Base-by-base conservation (phyloP, 2,888 invertebrate species). In the Dyspetes luteomarginatus region DNA sequence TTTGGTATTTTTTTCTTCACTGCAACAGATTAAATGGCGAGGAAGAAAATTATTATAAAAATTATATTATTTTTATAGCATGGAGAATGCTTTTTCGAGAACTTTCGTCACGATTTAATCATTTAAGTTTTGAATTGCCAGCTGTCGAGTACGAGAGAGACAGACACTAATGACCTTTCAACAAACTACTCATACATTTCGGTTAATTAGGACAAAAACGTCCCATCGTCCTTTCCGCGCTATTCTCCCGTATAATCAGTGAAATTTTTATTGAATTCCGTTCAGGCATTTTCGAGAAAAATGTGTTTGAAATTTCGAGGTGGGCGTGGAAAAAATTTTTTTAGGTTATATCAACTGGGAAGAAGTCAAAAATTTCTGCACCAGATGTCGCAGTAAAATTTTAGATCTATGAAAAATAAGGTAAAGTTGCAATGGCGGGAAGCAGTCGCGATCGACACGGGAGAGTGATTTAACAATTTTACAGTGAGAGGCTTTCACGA, bases 401-500 rank as follows among this genome's bases (percentile, higher is more conserved):
- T 1, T 15, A 7, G 30, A 56, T 17, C 9, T 45, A 15, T 15
- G 3, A 1, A 5, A 45, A 15, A 17, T 45, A 15, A 45, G 15
- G 15, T 15, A 0, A 1, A 9, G 36, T 45, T 45, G 5, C 15
- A 15, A 17, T 36, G 19, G 19, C 28, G 30, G 45, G 17, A 48
- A 45, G 68, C 43, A 68, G 45, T 62, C 28, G 50, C 43, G 68
- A 58, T 60, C 52, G 43, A 30, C 43, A 55, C 69, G 62, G 45
- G 56, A 55, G 55, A 69, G 55, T 48, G 69, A 55, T 36, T 48
- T 17, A 64, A 43, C 22, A 50, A 71, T 65, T 77, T 60, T n/a
- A 62, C 64, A 41, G 64, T 9, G 62, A 55, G 22, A 62, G 69
- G 55, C 67, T 76, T 76, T 76, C 76, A 62, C 62, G 62, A 76